Percentiles rank a stretch among this genome's conserved stretches.
Evolutionary conservation across 1,140 invertebrate species (phyloP).

Genomic region (Saccostrea cuccullata): DNA sequence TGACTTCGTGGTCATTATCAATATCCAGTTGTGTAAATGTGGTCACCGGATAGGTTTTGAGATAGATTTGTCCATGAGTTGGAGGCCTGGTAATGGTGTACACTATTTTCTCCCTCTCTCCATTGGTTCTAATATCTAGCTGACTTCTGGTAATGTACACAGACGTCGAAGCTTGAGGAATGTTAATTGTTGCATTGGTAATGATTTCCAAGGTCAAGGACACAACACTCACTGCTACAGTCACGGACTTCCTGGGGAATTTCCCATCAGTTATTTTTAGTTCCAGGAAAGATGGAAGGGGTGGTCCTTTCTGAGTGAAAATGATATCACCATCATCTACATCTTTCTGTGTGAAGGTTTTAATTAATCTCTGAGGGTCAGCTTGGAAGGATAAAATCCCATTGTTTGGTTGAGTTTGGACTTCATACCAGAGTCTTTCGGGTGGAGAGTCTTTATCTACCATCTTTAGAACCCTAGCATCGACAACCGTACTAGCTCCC

Average conservation of each 20-base stretch:
- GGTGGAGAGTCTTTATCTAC: constrained; percentile 74
- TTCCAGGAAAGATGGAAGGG: constrained; percentile 88
- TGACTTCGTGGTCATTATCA: constrained; percentile 84
- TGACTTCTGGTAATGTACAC: constrained; percentile 87
- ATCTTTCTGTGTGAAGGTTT: constrained; percentile 75
- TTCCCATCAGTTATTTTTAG: constrained; percentile 94
- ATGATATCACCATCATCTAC: constrained; percentile 80
- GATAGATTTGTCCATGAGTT: constrained; percentile 87
- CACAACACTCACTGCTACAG: constrained; percentile 90
- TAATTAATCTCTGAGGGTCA: constrained; percentile 55
- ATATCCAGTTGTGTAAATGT: constrained; percentile 89
- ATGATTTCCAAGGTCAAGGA: constrained; percentile 88
- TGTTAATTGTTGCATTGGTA: constrained; percentile 83
- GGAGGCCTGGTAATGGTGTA: constrained; percentile 89
- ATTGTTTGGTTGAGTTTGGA: constrained; percentile 68
- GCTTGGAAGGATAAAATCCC: constrained; percentile 67
- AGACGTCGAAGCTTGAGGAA: constrained; percentile 88
- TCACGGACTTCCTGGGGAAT: constrained; percentile 88
- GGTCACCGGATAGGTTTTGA: constrained; percentile 83
- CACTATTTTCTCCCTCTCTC: constrained; percentile 84
- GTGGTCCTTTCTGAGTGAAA: constrained; percentile 89
- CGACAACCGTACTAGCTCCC: constrained; percentile 69
- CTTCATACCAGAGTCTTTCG: constrained; percentile 70
- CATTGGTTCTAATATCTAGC: constrained; percentile 90
- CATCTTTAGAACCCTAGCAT: constrained; percentile 67